These are phyloP conservation scores for Eilema sororculum DNA, from an alignment of 2,888 invertebrate species.

Conservation along the genomic window DNA sequence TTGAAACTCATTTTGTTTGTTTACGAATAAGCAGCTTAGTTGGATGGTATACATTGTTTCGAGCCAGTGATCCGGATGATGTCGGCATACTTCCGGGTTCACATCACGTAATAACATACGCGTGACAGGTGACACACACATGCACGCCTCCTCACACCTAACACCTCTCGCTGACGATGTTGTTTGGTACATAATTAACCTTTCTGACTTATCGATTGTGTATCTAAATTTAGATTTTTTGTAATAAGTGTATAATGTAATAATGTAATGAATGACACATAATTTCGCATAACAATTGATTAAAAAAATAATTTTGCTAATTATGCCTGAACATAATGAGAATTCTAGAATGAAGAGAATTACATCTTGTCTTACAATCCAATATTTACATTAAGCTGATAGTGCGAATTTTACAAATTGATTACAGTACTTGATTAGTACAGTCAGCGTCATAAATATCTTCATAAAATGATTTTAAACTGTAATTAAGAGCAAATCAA, in stretches of 20 bases:
- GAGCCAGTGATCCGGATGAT: conserved; percentile 53
- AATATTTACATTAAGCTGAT: too few relatives aligned
- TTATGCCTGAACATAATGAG: too few relatives aligned
- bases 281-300: too few relatives aligned
- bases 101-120: conserved; percentile 53
- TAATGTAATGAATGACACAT: not conserved
- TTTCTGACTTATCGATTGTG: conserved; percentile 3
- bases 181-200: not conserved
- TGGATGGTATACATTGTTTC: conserved; percentile 41
- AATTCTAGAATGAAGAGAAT: too few relatives aligned
- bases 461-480: too few relatives aligned
- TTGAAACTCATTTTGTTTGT: not conserved
- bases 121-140: conserved; percentile 54
- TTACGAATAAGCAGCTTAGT: conserved; percentile 6
- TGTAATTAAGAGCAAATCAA: too few relatives aligned
- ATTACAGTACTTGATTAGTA: too few relatives aligned
- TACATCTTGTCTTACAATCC: too few relatives aligned
- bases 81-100: conserved; percentile 60
- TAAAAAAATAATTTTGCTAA: too few relatives aligned
- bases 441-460: too few relatives aligned
- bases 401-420: too few relatives aligned
- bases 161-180: not conserved
- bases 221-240: not conserved
- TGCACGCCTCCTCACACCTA: conserved; percentile 15
- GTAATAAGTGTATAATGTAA: not conserved